Conservation (phyloP, 2,797 vertebrate genomes). For the Morus bassanus region DNA sequence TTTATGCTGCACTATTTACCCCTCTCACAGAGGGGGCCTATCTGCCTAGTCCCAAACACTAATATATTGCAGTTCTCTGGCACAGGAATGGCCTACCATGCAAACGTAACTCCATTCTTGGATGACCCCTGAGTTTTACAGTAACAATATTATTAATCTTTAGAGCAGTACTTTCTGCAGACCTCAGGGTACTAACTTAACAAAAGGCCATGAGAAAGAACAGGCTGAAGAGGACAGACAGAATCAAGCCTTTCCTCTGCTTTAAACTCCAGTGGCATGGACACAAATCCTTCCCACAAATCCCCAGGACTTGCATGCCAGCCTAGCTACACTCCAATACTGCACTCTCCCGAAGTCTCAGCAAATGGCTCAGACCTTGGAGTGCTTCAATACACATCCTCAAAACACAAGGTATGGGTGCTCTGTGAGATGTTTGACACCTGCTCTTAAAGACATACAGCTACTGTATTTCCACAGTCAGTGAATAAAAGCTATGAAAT, state of each 20-base stretch:
- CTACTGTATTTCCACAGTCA: neutral
- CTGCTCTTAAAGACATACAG: neutral
- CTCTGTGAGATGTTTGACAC: neutral
- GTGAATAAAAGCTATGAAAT: neutral
- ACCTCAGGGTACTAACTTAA: neutral
- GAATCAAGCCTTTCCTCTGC: neutral
- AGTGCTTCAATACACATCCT: neutral
- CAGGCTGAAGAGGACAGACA: neutral
- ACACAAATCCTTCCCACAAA: neutral
- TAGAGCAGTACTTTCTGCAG: neutral
- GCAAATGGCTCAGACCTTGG: neutral
- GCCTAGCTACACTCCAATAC: neutral
- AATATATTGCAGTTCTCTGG: too few relatives aligned
- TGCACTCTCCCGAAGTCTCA: neutral
- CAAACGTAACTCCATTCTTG: neutral
- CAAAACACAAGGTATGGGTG: neutral
- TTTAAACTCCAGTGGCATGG: neutral
- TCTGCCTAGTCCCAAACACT: neutral
- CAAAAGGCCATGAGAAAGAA: neutral
- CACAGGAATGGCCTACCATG: neutral
- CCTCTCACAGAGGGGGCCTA: neutral
- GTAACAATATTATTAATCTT: neutral
- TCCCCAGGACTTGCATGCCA: neutral
- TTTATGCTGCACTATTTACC: neutral
- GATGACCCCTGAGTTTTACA: accelerated